Conservation (phyloP, 1,140 invertebrate genomes). For the Bombyx mori region ASM3026992v2 NC_085121.1:9224501-9225000, state of each 20-base stretch:
- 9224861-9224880: too few species aligned
- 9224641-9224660: conserved; percentile 52
- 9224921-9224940: conserved; percentile 24
- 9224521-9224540: neutral
- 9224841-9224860: conserved; percentile 16
- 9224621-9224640: conserved; percentile 51
- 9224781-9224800: conserved; percentile 39
- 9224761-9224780: conserved; percentile 69
- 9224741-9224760: conserved; percentile 71
- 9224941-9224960: too few species aligned
- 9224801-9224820: conserved; percentile 35
- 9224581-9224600: conserved; percentile 71
- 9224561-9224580: conserved; percentile 20
- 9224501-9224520: conserved; percentile 12
- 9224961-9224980: conserved; percentile 19
- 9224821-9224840: conserved; percentile 29
- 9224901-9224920: conserved; percentile 4
- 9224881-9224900: too few species aligned
- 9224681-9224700: conserved; percentile 67
- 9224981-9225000: conserved; percentile 47
- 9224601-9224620: conserved; percentile 52
- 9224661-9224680: conserved; percentile 58
- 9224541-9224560: neutral
- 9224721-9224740: conserved; percentile 72
- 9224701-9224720: conserved; percentile 74